Base-by-base conservation (phyloP, 2,888 invertebrate species). In the Morpho helenor region DNA sequence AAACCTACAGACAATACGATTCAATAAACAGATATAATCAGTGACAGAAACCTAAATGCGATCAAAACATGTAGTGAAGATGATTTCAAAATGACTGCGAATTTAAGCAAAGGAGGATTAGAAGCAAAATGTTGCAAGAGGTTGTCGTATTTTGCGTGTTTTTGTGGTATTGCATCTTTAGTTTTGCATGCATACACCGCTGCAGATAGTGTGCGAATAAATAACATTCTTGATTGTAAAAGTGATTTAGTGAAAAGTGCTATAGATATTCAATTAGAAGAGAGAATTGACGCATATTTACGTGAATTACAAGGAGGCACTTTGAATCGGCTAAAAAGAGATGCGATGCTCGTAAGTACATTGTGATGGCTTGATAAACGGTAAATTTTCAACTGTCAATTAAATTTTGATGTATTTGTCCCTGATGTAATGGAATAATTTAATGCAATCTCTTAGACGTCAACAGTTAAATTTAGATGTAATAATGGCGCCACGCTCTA, bases 301-400 rank as follows among this genome's bases (percentile, higher is more conserved):
- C 68, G 71, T 49, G 74, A 74, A 62, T 70, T 78, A 2, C 49
- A 42, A 46, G 73, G 70, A 31, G 70, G 71, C 8, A 72, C 70
- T 10, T 66, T 74, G 40, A 74, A 73, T 59, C 76, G 87, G 54
- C 23, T 71, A 51, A 88, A 79, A 69, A 77, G 89, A 59, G 88
- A 85, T 71, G 89, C 90, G 8, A 86, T 87, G 87, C 66, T 89
- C 74, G 89, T 90, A 73, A 77, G 82, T 67, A 46, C 7, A 22
- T 46, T 41, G 2, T 10, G 16, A 1, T 8, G 7, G 31, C n/a
- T 39, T 46, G n/a, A 39, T 16, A 46, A 2, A n/a, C 7, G n/a
- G 3, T 31, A 5, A 31, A 31, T 31, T 31, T 31, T 16, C 16
- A 16, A 16, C 16, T 16, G 16, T 16, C 16, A 16, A 16, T 16